These are phyloP conservation scores for Chamaea fasciata DNA, from an alignment of 2,113 vertebrate species.

Conservation along the genomic window DNA sequence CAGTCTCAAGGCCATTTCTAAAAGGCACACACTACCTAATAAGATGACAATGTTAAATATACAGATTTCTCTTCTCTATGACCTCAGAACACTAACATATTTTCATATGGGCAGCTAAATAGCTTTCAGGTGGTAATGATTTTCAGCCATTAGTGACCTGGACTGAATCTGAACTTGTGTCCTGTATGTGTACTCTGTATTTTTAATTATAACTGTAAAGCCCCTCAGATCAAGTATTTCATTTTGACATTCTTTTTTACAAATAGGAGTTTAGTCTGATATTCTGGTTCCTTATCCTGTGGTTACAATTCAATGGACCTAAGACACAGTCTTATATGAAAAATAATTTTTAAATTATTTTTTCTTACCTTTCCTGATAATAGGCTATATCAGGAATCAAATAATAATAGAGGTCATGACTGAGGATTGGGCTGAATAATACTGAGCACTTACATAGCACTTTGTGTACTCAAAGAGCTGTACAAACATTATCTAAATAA, in stretches of 20 bases:
- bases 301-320: not conserved
- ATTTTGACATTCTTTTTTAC: not conserved
- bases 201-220: not conserved
- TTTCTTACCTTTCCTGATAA: not conserved
- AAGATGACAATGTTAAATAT: not conserved
- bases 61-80: not conserved
- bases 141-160: not conserved
- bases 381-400: not conserved
- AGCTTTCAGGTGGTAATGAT: not conserved
- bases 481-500: slow-evolving; percentile 1
- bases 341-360: not conserved
- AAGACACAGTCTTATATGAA: not conserved
- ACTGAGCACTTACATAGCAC: not conserved
- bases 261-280: not conserved
- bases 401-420: not conserved
- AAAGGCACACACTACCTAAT: not conserved
- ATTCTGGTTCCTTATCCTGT: not conserved
- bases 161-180: not conserved
- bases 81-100: not conserved
- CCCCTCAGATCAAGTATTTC: not conserved
- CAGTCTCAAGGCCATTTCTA: not conserved
- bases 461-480: not conserved
- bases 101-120: not conserved
- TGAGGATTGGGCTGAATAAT: not conserved
- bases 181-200: not conserved